These are phyloP conservation scores for Monopis laevigella DNA, from an alignment of 2,888 invertebrate species.

Conservation along the genomic window DNA sequence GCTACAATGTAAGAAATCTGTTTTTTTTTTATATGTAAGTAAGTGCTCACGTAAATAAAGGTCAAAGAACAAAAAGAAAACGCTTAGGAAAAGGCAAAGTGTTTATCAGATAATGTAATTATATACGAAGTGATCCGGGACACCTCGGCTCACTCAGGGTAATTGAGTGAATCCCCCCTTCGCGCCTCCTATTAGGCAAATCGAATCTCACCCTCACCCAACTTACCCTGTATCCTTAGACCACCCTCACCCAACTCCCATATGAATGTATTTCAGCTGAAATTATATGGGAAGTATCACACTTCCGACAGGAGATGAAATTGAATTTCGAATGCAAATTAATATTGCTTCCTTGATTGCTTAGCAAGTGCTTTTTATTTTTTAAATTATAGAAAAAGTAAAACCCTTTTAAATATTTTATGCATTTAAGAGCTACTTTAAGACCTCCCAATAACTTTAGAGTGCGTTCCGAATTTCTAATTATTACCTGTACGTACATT, in stretches of 20 bases:
- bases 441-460: too few species aligned
- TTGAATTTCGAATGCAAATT: slow-evolving; percentile 64
- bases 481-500: too few species aligned
- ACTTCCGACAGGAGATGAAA: slow-evolving; percentile 36
- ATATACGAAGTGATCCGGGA: slow-evolving; percentile 51
- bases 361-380: too few species aligned
- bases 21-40: too few species aligned
- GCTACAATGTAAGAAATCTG: not conserved
- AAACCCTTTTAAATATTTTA: too few species aligned
- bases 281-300: slow-evolving; percentile 19
- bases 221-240: slow-evolving; percentile 25
- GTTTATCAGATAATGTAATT: slow-evolving; percentile 66
- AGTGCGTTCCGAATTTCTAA: too few species aligned
- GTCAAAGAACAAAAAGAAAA: not conserved
- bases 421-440: too few species aligned
- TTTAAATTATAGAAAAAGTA: too few species aligned
- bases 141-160: slow-evolving; percentile 56
- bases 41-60: too few species aligned
- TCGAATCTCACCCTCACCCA: slow-evolving; percentile 47
- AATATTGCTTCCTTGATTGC: slow-evolving; percentile 24
- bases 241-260: slow-evolving; percentile 7
- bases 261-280: slow-evolving; percentile 11
- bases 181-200: slow-evolving; percentile 63
- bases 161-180: slow-evolving; percentile 53
- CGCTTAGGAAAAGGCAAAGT: slow-evolving; percentile 21